These are phyloP conservation scores for Trimorus sp. DNA, from an alignment of 2,888 invertebrate genomes.

Conservation along the genomic window DNA sequence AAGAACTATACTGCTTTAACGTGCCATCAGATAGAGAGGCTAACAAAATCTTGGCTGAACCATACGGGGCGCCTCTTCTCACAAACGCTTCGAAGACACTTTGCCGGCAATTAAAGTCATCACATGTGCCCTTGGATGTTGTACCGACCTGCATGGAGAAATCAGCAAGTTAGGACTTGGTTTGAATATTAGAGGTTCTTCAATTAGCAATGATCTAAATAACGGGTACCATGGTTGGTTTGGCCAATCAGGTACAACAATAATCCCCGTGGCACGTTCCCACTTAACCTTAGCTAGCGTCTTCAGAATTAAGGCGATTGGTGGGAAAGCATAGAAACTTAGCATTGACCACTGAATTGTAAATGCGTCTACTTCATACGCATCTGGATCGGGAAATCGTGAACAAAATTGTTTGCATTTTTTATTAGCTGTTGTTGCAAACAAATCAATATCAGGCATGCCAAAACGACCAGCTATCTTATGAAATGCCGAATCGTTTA, in stretches of 20 bases:
- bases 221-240: slow-evolving; percentile 28
- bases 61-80: slow-evolving; percentile 15
- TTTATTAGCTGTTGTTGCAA: slow-evolving; percentile 30
- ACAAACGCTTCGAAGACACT: slow-evolving; percentile 24
- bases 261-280: slow-evolving; percentile 34
- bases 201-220: slow-evolving; percentile 8
- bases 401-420: slow-evolving; percentile 44
- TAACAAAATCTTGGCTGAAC: slow-evolving; percentile 52
- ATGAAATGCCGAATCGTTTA: slow-evolving; percentile 28
- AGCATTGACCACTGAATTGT: slow-evolving; percentile 30
- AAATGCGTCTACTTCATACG: slow-evolving; percentile 29
- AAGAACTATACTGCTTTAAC: slow-evolving; percentile 64
- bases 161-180: slow-evolving; percentile 17
- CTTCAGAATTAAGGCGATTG: slow-evolving; percentile 42
- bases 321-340: slow-evolving; percentile 52
- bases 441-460: slow-evolving; percentile 38
- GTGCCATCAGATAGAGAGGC: slow-evolving; percentile 60
- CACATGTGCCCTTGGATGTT: slow-evolving; percentile 6
- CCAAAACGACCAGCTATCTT: slow-evolving; percentile 31
- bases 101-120: slow-evolving; percentile 32
- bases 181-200: slow-evolving; percentile 25
- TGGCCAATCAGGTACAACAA: slow-evolving; percentile 46
- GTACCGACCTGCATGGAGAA: slow-evolving; percentile 25
- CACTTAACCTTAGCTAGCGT: slow-evolving; percentile 29
- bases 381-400: slow-evolving; percentile 21